Base-by-base conservation (phyloP, 2,113 vertebrate species). In the Megaleporinus macrocephalus region DNA sequence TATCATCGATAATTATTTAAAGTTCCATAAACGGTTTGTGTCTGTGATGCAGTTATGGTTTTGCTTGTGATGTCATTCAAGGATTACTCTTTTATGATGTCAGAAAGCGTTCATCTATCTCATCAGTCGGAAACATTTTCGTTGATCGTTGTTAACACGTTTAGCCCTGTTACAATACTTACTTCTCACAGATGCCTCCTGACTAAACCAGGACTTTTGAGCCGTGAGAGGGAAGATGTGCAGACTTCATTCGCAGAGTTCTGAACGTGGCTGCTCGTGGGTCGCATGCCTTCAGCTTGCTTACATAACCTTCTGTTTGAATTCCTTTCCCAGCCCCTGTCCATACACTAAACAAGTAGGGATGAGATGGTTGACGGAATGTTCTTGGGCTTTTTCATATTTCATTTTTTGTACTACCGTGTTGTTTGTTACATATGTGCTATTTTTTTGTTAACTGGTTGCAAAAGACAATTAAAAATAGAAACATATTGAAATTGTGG, bases 401-500 rank as follows among this genome's bases (percentile, higher is more conserved):
- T 82, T 76, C 24, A 41, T 59, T 65, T 73, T 80, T 78, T 81
- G 36, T 78, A 77, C 27, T 33, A 16, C 68, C n/a, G 20, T 63
- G n/a, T 74, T 70, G 16, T 16, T n/a, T 75, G 77, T 80, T 66
- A 78, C 26, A 22, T 3, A 0, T 10, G 71, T 75, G 20, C 18
- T 47, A 70, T 62, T 76, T 75, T 68, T 73, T 68, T 55, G 53
- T 74, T 66, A 65, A 53, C 27, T 63, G 73, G 69, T 73, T 20
- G 5, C 36, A 55, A 44, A 80, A 83, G 74, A 59, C 77, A 44
- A 86, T 86, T 80, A 80, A 86, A 82, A 76, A 53, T 20, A 70
- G 57, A 47, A 69, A 26, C 55, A 36, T 2, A 36, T 16, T 36
- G 11, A 22, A n/a, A 36, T n/a, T 66, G 65, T 69, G 33, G 49